Evolutionary conservation across 2,888 invertebrate genomes (phyloP).

Genomic region (Scaptomyza caliginosa): DNA sequence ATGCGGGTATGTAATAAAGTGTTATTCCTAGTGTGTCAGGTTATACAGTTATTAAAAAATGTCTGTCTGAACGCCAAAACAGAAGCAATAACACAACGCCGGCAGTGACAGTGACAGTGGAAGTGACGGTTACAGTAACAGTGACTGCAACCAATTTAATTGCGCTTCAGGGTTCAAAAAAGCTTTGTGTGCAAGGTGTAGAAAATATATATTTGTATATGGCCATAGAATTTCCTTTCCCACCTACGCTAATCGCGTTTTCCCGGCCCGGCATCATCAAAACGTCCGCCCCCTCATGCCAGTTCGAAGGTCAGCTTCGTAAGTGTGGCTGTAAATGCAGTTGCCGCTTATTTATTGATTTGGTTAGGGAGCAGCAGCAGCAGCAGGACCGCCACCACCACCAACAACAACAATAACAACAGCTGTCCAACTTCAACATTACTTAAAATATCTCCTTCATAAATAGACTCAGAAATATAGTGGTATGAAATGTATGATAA

Average conservation of each 20-base stretch:
- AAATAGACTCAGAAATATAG: not conserved
- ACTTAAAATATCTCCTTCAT: not conserved
- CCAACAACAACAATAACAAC: conserved; percentile 28
- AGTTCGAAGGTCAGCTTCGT: conserved; percentile 53
- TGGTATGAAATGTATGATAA: not conserved
- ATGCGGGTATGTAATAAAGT: not conserved
- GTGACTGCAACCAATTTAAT: conserved; percentile 39
- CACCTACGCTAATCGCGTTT: conserved; percentile 26
- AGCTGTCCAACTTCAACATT: conserved; percentile 49
- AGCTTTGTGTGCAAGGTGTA: conserved; percentile 16
- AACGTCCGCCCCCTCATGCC: not conserved
- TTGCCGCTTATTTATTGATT: conserved; percentile 67
- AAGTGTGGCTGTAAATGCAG: conserved; percentile 51
- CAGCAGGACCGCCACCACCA: not conserved
- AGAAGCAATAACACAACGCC: conserved; percentile 33
- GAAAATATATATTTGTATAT: not conserved
- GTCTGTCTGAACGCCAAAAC: conserved; percentile 43
- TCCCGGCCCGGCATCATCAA: conserved; percentile 16
- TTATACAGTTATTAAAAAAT: conserved; percentile 62
- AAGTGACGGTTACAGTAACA: conserved; percentile 9
- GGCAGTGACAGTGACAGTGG: conserved; percentile 39
- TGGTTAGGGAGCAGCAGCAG: conserved; percentile 39
- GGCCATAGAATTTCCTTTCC: conserved; percentile 1
- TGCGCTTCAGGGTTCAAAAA: conserved; percentile 46
- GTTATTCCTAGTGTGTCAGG: conserved; percentile 13